Evolutionary conservation across 92 coral and sea anemone species (phyloP).

Genomic region (Montipora capitata): DNA sequence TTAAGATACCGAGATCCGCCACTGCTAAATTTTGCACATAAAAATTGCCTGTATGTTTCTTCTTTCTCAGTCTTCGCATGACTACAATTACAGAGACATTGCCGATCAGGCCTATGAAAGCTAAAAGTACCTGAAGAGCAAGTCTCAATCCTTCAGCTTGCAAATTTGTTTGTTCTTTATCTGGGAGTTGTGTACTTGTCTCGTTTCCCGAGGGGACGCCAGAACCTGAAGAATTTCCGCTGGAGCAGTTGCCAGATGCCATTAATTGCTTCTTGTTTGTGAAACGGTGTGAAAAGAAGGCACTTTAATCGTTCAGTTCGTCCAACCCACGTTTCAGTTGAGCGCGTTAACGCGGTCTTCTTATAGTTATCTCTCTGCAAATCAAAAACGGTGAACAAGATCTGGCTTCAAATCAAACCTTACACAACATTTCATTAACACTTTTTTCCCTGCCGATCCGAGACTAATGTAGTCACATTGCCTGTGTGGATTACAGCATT

Average conservation of each 20-base stretch:
- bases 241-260: neutral
- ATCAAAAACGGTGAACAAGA: no score
- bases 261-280: no score
- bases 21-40: conserved; percentile 70
- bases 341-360: no score
- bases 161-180: neutral
- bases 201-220: neutral
- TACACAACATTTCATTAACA: no score
- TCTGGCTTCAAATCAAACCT: no score
- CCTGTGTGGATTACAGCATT: no score
- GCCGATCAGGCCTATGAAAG: conserved; percentile 59
- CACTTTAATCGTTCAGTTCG: no score
- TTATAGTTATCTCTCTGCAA: no score
- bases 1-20: conserved; percentile 68
- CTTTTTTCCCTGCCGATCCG: no score
- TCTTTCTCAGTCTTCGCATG: conserved; percentile 24
- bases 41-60: conserved; percentile 25
- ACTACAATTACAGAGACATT: conserved; percentile 50
- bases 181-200: neutral
- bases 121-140: conserved; percentile 4
- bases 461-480: no score
- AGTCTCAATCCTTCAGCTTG: neutral
- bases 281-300: neutral
- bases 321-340: no score
- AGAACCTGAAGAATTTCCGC: neutral